phyloP scores from a whole-genome alignment of 2,888 invertebrate genomes.

The Caenorhabditis wallacei region DNA sequence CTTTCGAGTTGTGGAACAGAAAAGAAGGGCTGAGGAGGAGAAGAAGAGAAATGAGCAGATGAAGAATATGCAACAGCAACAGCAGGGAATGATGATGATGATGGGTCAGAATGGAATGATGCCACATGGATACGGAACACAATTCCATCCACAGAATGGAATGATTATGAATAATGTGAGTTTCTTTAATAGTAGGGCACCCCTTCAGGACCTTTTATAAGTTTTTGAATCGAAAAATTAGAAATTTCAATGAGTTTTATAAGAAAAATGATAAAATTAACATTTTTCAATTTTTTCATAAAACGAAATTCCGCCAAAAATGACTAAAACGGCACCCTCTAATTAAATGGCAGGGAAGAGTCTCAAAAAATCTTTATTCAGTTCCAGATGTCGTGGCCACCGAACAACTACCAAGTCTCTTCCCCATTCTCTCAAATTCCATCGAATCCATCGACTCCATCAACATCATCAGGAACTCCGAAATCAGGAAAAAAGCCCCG shows the following conservation, averaged over 20 bases:
- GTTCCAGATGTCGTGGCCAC: slow-evolving; percentile 24
- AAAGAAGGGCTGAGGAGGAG: slow-evolving; percentile 42
- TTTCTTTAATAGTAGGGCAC: no score
- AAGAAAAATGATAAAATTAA: no score
- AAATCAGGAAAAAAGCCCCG: slow-evolving; percentile 26
- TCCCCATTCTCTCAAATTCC: slow-evolving; percentile 21
- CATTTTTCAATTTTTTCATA: no score
- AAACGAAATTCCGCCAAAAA: no score
- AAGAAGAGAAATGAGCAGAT: slow-evolving; percentile 35
- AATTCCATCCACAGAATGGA: slow-evolving; percentile 31
- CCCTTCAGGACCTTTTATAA: no score
- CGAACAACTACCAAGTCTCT: slow-evolving; percentile 3
- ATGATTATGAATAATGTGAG: slow-evolving; percentile 38
- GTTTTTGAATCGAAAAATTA: no score
- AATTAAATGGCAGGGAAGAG: no score
- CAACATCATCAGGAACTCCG: slow-evolving; percentile 19
- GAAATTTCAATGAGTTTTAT: no score
- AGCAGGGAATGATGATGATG: slow-evolving; percentile 31
- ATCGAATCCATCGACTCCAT: slow-evolving; percentile 36
- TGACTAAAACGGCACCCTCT: no score
- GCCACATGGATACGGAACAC: slow-evolving; percentile 21
- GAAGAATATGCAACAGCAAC: slow-evolving; percentile 3
- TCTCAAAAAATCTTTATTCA: no score
- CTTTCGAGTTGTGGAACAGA: slow-evolving; percentile 54
- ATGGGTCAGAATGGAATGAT: slow-evolving; percentile 11